phyloP scores from a whole-genome alignment of 2,888 invertebrate species.

The Papilio elwesi region DNA sequence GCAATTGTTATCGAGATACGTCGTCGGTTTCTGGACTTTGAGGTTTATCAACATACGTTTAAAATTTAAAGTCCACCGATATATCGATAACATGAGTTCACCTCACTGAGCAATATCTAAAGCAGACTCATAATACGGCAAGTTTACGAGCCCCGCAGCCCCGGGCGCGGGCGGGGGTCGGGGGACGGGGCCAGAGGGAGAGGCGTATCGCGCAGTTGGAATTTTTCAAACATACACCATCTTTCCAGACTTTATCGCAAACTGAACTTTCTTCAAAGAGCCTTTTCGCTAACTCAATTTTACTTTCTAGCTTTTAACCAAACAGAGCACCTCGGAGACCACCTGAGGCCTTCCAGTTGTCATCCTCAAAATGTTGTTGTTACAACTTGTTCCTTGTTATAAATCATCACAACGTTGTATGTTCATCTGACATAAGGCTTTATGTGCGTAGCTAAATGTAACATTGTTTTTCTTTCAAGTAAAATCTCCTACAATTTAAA shows the following conservation, averaged over 20 bases:
- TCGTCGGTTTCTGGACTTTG: too few species aligned
- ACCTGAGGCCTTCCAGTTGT: slow-evolving; percentile 30
- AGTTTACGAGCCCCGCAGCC: slow-evolving; percentile 48
- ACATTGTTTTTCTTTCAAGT: too few species aligned
- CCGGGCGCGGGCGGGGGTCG: slow-evolving; percentile 4
- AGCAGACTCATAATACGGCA: slow-evolving; percentile 46
- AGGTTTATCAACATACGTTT: too few species aligned
- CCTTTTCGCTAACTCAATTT: slow-evolving; percentile 36
- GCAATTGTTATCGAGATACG: too few species aligned
- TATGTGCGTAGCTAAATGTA: too few species aligned
- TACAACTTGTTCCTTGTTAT: background rate
- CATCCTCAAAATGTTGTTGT: background rate
- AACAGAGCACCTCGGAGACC: slow-evolving; percentile 5
- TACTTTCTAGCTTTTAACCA: slow-evolving; percentile 35
- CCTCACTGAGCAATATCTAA: slow-evolving; percentile 34
- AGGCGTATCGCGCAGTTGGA: slow-evolving; percentile 15
- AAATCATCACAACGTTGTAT: background rate
- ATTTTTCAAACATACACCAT: slow-evolving; percentile 38
- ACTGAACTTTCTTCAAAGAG: slow-evolving; percentile 40
- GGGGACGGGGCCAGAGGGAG: background rate
- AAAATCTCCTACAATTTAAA: too few species aligned
- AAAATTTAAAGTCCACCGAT: background rate
- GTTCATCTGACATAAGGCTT: background rate
- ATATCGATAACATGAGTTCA: slow-evolving; percentile 9
- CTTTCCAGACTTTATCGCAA: slow-evolving; percentile 41